Base-by-base conservation (phyloP, 2,797 vertebrate species). In the Clarias pachynema region DNA sequence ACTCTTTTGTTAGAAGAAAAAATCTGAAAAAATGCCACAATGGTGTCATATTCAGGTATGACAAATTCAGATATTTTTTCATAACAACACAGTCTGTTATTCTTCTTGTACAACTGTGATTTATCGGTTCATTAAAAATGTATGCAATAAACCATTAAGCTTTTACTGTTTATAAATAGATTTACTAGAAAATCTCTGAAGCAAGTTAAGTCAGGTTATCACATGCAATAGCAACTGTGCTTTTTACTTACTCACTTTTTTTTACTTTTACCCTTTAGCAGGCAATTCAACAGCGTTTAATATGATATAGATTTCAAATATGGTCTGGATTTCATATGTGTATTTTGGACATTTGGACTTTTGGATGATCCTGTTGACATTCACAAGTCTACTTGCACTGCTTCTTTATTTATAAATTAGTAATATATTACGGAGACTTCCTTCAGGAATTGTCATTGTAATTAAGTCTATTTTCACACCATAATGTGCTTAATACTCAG, bases 401-500 rank as follows among this genome's bases (percentile, higher is more conserved):
- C 49, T 18, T 74, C 44, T 53, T 26, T 77, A 29, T 56, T 29
- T 3, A 10, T 10, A 34, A 14, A 40, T 60, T 12, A 60, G 75
- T 24, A 16, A 60, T 78, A 37, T 34, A 77, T 59, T 77, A 59
- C 22, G 4, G 22, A 34, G 74, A 57, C 7, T 53, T 10, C 26
- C 40, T 16, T 53, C 9, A 66, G 59, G 18, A 20, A 65, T 75
- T 84, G 40, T 22, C 44, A 56, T 26, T 56, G 7, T 75, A 60
- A 84, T 77, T 59, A 77, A 59, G 49, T 29, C 49, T 31, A 40
- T 29, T 66, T 66, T 73, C 70, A 49, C 24, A 34, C 10, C 31
- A 84, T 49, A 77, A 24, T 66, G n/a, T 84, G 31, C 26, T 72
- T 68, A 56, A 26, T 74, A 8, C 65, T 84, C 79, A 73, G 37